These are phyloP conservation scores for Oreochromis grahami DNA, from an alignment of 2,797 vertebrate species.

Conservation along the genomic window DNA sequence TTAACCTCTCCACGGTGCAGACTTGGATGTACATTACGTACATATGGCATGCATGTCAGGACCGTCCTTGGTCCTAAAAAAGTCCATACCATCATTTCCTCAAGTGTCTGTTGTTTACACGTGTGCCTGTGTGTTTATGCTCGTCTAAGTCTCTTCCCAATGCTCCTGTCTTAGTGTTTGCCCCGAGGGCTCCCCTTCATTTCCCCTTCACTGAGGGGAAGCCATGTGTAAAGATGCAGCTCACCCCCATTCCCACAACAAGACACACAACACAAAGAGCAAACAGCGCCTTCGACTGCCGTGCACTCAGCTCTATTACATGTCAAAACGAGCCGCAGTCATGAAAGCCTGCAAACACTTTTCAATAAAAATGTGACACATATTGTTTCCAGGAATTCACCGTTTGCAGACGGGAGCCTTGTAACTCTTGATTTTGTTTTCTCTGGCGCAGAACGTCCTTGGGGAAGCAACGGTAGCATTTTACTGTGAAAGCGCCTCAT, in stretches of 20 bases:
- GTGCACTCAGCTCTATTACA: constrained; percentile 26
- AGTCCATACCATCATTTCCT: neutral
- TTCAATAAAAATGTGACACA: constrained; percentile 18
- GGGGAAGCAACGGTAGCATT: neutral
- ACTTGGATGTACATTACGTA: neutral
- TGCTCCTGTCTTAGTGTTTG: constrained; percentile 56
- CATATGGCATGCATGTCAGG: neutral
- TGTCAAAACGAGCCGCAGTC: constrained; percentile 27
- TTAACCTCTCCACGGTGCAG: neutral
- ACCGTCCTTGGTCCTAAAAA: constrained; percentile 36
- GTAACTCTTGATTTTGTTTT: constrained; percentile 11
- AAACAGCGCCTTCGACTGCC: constrained; percentile 25
- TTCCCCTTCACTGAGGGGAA: constrained; percentile 59
- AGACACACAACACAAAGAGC: constrained; percentile 40
- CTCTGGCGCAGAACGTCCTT: neutral
- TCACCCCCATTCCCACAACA: constrained; percentile 43
- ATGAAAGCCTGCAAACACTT: constrained; percentile 22
- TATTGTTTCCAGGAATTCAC: constrained; percentile 36
- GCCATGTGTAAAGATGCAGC: constrained; percentile 55
- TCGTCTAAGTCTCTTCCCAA: constrained; percentile 37
- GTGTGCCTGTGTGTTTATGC: constrained; percentile 25
- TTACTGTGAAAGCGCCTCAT: neutral
- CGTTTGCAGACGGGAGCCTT: constrained; percentile 7
- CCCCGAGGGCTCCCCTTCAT: constrained; percentile 61
- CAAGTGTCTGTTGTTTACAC: constrained; percentile 15